Percentiles rank a stretch among this genome's conserved stretches.
Conservation (phyloP, 1,140 invertebrate species). For the Harpegnathos saltator region DNA sequence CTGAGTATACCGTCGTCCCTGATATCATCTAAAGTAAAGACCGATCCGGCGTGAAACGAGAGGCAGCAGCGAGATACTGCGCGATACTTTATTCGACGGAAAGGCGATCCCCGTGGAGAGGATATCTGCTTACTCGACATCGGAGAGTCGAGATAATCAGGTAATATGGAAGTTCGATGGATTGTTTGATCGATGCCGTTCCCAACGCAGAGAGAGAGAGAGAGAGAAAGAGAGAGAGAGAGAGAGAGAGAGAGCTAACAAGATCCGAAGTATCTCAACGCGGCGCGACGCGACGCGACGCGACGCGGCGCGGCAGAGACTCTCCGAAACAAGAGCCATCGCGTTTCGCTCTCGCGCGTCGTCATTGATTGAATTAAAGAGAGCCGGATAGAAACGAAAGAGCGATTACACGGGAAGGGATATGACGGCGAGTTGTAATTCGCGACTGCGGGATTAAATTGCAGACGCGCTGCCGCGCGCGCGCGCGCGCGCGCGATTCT, state of each 20-base stretch:
- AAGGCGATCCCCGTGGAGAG: conserved; percentile 43
- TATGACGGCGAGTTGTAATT: too few species aligned
- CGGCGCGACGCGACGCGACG: conserved; percentile 17
- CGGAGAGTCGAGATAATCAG: conserved; percentile 56
- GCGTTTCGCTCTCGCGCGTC: conserved; percentile 5
- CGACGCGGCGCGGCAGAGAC: conserved; percentile 24
- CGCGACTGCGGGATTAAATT: too few species aligned
- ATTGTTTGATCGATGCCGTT: conserved; percentile 64
- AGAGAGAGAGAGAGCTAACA: conserved; percentile 54
- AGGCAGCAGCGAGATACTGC: neutral
- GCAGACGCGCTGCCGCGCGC: too few species aligned
- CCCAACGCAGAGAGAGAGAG: too few species aligned
- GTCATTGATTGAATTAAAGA: conserved; percentile 1
- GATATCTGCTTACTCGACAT: conserved; percentile 60
- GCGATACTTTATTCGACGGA: conserved; percentile 61
- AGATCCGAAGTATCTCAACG: conserved; percentile 42
- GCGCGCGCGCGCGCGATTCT: too few species aligned
- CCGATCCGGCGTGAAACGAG: conserved; percentile 56
- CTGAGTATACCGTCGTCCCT: conserved; percentile 48
- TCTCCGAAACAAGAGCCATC: conserved; percentile 17
- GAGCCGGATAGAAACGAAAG: neutral
- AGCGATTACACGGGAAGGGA: too few species aligned
- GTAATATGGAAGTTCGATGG: conserved; percentile 55
- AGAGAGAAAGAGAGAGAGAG: too few species aligned
- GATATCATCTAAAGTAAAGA: conserved; percentile 53